phyloP scores from a whole-genome alignment of 2,888 invertebrate genomes.

The Melangyna quadrimaculata region DNA sequence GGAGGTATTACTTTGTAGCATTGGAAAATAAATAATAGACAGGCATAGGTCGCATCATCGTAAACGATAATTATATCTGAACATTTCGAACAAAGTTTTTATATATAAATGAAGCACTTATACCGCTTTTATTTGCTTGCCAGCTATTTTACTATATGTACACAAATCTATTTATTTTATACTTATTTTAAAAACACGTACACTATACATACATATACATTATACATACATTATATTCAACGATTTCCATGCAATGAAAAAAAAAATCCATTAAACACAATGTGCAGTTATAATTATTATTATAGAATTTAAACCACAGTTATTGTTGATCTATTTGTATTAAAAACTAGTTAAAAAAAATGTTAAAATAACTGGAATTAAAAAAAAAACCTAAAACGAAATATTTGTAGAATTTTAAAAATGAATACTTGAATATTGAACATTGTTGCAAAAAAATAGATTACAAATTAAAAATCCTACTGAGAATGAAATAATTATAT shows the following conservation, averaged over 20 bases:
- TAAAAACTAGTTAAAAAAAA: constrained; percentile 55
- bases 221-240: no score
- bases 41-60: no score
- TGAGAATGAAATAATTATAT: constrained; percentile 24
- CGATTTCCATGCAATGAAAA: constrained; percentile 64
- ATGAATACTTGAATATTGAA: constrained; percentile 38
- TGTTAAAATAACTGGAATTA: constrained; percentile 6
- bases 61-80: no score
- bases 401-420: constrained; percentile 39
- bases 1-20: no score
- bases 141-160: neutral
- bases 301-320: constrained; percentile 53
- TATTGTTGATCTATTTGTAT: constrained; percentile 61
- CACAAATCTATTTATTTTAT: constrained; percentile 19
- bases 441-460: constrained; percentile 17
- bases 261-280: constrained; percentile 20
- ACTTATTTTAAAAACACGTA: neutral
- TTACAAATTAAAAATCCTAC: constrained; percentile 49
- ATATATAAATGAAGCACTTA: neutral
- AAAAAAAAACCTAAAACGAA: constrained; percentile 6
- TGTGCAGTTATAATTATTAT: constrained; percentile 33
- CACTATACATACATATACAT: no score
- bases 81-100: neutral
- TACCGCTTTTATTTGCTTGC: neutral
- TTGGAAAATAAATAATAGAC: no score